A percentile compares a stretch with the other conserved stretches of the same genome.
Evolutionary conservation across 1,140 invertebrate species (phyloP).

Genomic region (Brachionus calyciflorus): DNA sequence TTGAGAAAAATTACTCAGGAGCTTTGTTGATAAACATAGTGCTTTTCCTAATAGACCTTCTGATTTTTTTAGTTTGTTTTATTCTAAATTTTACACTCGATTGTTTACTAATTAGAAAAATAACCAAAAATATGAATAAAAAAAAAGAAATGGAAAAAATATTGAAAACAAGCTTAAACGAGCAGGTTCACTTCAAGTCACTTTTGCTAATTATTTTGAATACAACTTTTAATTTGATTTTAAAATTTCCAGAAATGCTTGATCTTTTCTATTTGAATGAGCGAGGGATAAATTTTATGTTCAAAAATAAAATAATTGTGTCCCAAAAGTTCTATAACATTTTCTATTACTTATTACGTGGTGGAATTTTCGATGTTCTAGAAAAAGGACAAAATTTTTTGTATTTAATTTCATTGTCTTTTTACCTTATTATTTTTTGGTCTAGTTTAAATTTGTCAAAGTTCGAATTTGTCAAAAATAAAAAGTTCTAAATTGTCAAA

Average conservation of each 20-base stretch:
- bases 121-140: background rate
- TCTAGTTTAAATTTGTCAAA: too few relatives aligned
- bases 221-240: background rate
- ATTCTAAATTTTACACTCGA: background rate
- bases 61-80: background rate
- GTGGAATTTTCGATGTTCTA: too few relatives aligned
- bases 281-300: too few relatives aligned
- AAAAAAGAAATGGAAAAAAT: background rate
- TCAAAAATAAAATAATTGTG: too few relatives aligned
- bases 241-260: background rate
- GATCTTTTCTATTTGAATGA: background rate
- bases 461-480: too few relatives aligned
- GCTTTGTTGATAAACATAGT: background rate
- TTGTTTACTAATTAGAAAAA: background rate
- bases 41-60: background rate
- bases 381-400: too few relatives aligned
- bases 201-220: background rate
- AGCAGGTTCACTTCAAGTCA: slow-evolving; percentile 1
- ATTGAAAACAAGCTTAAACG: background rate
- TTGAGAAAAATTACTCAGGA: background rate
- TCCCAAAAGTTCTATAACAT: too few relatives aligned
- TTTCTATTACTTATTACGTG: too few relatives aligned
- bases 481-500: too few relatives aligned
- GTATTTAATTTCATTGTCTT: too few relatives aligned
- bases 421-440: too few relatives aligned